Evolutionary conservation across 2,888 invertebrate genomes (phyloP).

Genomic region (Tipula vernalis): DNA sequence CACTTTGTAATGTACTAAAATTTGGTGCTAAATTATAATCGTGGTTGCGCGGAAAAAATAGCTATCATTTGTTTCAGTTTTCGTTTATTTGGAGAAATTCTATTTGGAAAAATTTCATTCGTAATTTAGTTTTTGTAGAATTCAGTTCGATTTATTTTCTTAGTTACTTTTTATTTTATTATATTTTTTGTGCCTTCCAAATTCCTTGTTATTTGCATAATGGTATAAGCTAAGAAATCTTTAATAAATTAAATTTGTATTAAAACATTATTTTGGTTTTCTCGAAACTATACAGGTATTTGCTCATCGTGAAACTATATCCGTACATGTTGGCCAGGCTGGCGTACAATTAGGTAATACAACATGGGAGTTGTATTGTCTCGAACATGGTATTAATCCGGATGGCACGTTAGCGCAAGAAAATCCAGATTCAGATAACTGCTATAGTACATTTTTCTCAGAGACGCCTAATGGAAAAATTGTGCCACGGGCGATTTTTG

Average conservation of each 20-base stretch:
- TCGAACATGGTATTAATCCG: conserved; percentile 63
- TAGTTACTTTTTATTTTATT: neutral
- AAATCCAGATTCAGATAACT: conserved; percentile 34
- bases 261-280: neutral
- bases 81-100: neutral
- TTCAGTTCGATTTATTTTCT: neutral
- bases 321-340: conserved; percentile 69
- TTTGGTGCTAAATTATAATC: neutral
- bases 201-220: conserved; percentile 8
- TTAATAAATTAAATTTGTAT: neutral
- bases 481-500: conserved; percentile 74
- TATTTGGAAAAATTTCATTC: neutral
- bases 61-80: neutral
- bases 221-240: neutral
- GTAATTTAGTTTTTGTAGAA: neutral
- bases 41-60: neutral
- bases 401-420: conserved; percentile 52
- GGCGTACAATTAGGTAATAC: conserved; percentile 70
- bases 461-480: conserved; percentile 75
- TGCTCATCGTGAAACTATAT: conserved; percentile 58
- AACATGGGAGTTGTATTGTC: conserved; percentile 68
- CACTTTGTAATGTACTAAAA: neutral
- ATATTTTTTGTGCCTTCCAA: neutral
- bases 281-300: conserved; percentile 11
- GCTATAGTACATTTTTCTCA: conserved; percentile 58